Base-by-base conservation (phyloP, 2,113 vertebrate species). In the Eidolon helvum region DNA sequence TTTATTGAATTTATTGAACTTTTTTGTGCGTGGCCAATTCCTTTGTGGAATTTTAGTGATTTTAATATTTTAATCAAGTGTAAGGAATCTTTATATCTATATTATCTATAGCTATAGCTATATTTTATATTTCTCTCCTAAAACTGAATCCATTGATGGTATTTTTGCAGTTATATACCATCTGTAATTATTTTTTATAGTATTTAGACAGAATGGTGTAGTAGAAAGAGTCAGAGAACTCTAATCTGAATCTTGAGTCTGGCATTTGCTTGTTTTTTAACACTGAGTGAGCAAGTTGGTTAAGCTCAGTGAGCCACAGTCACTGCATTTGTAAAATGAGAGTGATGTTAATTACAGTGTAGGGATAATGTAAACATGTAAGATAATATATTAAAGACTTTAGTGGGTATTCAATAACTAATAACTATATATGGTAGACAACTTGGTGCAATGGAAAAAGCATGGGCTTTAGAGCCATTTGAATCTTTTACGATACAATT, bases 21-120 rank as follows among this genome's bases (percentile, higher is more conserved):
- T 90, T 69, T 21, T 97, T 96, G 48, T 96, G 80, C 85, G 38
- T 63, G 21, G 19, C 53, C n/a, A 63, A 96, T 92, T 82, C 28
- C 74, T 94, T 90, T 78, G 24, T 90, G 87, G 19, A 48, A 30
- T 86, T 90, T 80, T 94, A 82, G 65, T 82, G n/a, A 90, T 83
- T 95, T 96, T 89, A 91, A 14, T 77, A 79, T 91, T 89, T 69
- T 57, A 95, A 71, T 89, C 78, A 96, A 63, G 68, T 40, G 86
- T 82, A 21, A 90, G 82, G 33, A 8, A 71, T 55, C 14, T 50
- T 50, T 87, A 21, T 28, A 48, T 66, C 14, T 21, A 6, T 50
- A 28, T 45, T 15, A 68, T n/a, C 50, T 50, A 16, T 50, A 50
- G 12, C 50, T 50, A 50, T 50, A 50, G 15, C 15, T 50, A 50